Base-by-base conservation (phyloP, 1,140 invertebrate genomes). In the Drosophila novamexicana region DNA sequence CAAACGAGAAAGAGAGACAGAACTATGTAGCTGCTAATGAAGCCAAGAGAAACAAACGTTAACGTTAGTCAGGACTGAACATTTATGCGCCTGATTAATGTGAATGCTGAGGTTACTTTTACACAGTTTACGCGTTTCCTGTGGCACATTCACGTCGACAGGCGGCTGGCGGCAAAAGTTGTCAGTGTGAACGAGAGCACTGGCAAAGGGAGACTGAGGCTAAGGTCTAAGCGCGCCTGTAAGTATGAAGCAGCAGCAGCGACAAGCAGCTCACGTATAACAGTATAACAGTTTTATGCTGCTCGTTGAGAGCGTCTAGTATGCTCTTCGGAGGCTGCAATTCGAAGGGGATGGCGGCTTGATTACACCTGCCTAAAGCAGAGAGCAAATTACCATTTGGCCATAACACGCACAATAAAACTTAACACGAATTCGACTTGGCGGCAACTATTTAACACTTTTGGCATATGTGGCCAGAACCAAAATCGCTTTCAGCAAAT, bases 171-270 rank as follows among this genome's bases (percentile, higher is more conserved):
- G 5, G 22, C 18, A 6, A 29, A 18, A 49, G 47, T 18, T 29
- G 47, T 49, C 47, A 49, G 47, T 29, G 47, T 67, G 56, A 16
- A 85, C 78, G 71, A 70, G 75, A 85, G 68, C 82, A 68, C 82
- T 79, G 79, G 72, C 82, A 75, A 86, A 66, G 79, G 82, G 82
- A 86, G 75, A 86, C 82, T 86, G 82, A 86, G 37, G 68, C 36
- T 18, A 40, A 44, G 50, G 53, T 49, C 14, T 10, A 22, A 22
- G 58, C 58, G 44, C 65, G 70, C 75, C 76, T 68, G 58, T 77
- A 88, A 86, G 79, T 86, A 86, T 85, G 78, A 78, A 84, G 77
- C 67, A 84, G 75, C 82, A 84, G 65, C 67, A 50, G 29, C 18
- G 14, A n/a, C 16, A 77, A 53, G 32, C 14, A 14, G 49, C 58